Conservation (phyloP, 2,888 invertebrate genomes). For the Chesias legatella region DNA sequence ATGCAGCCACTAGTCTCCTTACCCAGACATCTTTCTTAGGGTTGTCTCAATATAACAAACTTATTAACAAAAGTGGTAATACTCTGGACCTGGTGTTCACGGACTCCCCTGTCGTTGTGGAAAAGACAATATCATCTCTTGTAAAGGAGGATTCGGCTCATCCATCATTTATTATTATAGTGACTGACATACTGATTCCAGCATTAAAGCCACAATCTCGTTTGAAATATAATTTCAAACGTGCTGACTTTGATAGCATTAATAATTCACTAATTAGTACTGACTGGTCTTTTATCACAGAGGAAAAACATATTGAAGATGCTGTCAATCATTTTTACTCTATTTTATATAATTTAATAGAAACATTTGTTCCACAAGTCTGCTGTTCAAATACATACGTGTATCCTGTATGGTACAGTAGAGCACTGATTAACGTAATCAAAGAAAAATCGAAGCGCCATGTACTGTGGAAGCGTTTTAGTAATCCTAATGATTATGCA, state of each 20-base stretch:
- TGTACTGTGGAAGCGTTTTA: background rate
- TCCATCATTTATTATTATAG: background rate
- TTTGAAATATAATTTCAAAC: slow-evolving; percentile 1
- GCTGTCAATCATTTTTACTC: background rate
- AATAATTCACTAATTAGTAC: background rate
- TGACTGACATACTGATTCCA: background rate
- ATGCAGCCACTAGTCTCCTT: background rate
- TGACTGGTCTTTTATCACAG: background rate
- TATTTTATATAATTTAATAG: background rate
- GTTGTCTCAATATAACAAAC: background rate
- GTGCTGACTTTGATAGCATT: background rate
- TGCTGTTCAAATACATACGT: background rate
- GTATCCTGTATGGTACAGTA: slow-evolving; percentile 6
- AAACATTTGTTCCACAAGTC: slow-evolving; percentile 1
- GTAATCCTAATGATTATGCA: slow-evolving; percentile 4
- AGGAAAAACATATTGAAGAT: background rate
- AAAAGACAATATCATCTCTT: background rate
- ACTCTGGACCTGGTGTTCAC: background rate
- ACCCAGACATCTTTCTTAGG: background rate
- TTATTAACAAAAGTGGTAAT: background rate
- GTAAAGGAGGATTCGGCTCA: background rate
- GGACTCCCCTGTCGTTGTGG: background rate
- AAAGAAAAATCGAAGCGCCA: slow-evolving; percentile 3
- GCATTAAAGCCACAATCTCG: background rate
- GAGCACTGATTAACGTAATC: slow-evolving; percentile 1